These are phyloP conservation scores for Phaedon cochleariae DNA, from an alignment of 2,888 invertebrate genomes.

Conservation along the genomic window DNA sequence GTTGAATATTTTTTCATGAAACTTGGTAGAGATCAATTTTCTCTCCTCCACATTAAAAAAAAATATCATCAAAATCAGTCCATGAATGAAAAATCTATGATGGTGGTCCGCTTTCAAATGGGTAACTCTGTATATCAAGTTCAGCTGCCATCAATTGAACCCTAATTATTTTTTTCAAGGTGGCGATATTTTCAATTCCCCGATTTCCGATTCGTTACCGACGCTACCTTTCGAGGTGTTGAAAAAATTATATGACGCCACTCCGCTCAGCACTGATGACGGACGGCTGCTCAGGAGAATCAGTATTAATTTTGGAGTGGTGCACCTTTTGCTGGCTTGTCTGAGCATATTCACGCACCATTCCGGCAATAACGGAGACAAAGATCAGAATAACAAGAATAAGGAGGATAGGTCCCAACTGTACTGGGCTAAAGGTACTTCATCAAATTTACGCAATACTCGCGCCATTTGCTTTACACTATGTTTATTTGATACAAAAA, in stretches of 20 bases:
- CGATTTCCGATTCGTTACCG: conserved; percentile 73
- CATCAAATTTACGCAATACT: no score
- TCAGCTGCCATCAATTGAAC: no score
- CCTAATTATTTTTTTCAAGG: conserved; percentile 45
- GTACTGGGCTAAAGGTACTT: conserved; percentile 90
- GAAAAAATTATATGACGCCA: conserved; percentile 78
- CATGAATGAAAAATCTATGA: no score
- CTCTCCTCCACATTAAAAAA: no score
- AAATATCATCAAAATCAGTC: background rate
- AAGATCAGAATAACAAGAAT: conserved; percentile 52
- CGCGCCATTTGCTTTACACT: no score
- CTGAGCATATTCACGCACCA: conserved; percentile 90
- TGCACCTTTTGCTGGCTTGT: conserved; percentile 86
- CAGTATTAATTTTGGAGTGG: conserved; percentile 84
- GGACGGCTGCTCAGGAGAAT: conserved; percentile 78
- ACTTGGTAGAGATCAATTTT: no score
- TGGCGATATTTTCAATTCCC: conserved; percentile 76
- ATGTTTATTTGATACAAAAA: no score
- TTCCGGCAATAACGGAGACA: conserved; percentile 63
- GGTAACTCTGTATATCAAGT: no score
- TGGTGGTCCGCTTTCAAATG: no score
- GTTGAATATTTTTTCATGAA: no score
- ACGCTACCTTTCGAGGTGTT: conserved; percentile 83
- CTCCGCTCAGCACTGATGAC: conserved; percentile 78
- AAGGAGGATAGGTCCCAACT: conserved; percentile 70